Evolutionary conservation across 2,888 invertebrate species (phyloP).

Genomic region (Osedax frankpressi): DNA sequence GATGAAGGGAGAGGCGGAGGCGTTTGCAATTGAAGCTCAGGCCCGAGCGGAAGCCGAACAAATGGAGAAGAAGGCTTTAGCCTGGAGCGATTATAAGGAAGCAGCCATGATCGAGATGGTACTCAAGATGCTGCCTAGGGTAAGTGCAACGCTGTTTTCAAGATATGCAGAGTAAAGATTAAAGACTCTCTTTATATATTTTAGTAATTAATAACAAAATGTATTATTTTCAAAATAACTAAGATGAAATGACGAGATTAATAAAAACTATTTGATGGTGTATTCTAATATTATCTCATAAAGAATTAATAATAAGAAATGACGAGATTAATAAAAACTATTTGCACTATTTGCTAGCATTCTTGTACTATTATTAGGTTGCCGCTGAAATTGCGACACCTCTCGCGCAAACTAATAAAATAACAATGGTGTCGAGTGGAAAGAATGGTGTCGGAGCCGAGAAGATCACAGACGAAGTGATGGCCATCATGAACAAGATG

Average conservation of each 20-base stretch:
- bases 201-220: too few relatives aligned
- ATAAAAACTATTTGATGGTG: too few relatives aligned
- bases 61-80: slow-evolving; percentile 91
- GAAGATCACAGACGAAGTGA: slow-evolving; percentile 82
- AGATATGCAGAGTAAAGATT: neutral
- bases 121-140: slow-evolving; percentile 84
- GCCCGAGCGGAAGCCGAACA: slow-evolving; percentile 91
- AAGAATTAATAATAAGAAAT: too few relatives aligned
- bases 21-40: slow-evolving; percentile 82
- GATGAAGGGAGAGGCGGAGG: slow-evolving; percentile 63
- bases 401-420: slow-evolving; percentile 79
- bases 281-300: too few relatives aligned
- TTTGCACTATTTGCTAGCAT: too few relatives aligned
- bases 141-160: slow-evolving; percentile 43
- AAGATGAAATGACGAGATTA: too few relatives aligned
- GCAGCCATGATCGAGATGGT: slow-evolving; percentile 65
- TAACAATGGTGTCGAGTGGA: slow-evolving; percentile 90
- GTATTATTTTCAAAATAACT: too few relatives aligned
- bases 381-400: slow-evolving; percentile 94
- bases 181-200: too few relatives aligned
- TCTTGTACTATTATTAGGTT: slow-evolving; percentile 61
- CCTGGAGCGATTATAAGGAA: slow-evolving; percentile 84
- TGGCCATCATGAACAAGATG: slow-evolving; percentile 79
- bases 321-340: too few relatives aligned
- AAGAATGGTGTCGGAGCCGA: slow-evolving; percentile 75